phyloP scores from a whole-genome alignment of 2,888 invertebrate species.

The Chymomyza caudatula region DNA sequence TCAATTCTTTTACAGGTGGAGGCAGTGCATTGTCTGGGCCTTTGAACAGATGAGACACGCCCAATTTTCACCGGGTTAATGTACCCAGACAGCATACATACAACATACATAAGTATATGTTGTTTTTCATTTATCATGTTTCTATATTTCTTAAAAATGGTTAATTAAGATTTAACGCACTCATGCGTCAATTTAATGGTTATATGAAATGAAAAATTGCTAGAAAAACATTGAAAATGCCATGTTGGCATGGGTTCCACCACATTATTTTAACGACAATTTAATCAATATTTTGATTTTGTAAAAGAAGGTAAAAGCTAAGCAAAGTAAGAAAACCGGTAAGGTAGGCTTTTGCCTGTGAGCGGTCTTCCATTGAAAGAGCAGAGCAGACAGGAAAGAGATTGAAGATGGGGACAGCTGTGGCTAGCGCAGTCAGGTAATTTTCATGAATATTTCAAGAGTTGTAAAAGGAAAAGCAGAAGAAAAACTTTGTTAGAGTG shows the following conservation, averaged over 20 bases:
- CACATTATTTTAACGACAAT: slow-evolving; percentile 19
- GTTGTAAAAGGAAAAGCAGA: slow-evolving; percentile 27
- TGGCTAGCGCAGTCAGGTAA: slow-evolving; percentile 26
- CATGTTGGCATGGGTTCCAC: slow-evolving; percentile 22
- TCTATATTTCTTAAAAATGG: slow-evolving; percentile 47
- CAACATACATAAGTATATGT: too few species aligned
- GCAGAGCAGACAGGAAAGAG: neutral
- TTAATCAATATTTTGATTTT: slow-evolving; percentile 45
- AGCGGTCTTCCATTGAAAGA: slow-evolving; percentile 32
- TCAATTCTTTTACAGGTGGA: neutral
- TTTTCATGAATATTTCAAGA: slow-evolving; percentile 33
- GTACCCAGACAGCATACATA: slow-evolving; percentile 39
- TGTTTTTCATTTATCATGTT: too few species aligned
- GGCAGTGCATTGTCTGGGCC: slow-evolving; percentile 6
- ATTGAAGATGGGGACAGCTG: slow-evolving; percentile 4
- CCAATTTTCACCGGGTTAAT: slow-evolving; percentile 36
- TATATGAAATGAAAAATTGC: neutral
- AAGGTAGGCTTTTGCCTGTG: slow-evolving; percentile 11
- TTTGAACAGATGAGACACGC: slow-evolving; percentile 41
- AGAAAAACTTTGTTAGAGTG: neutral
- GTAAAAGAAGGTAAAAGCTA: slow-evolving; percentile 5
- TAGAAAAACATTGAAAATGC: slow-evolving; percentile 13
- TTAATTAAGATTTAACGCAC: slow-evolving; percentile 52
- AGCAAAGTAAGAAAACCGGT: slow-evolving; percentile 10
- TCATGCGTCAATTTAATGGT: slow-evolving; percentile 49